Evolutionary conservation across 2,113 vertebrate genomes (phyloP).

Genomic region (Peromyscus polionotus): DNA sequence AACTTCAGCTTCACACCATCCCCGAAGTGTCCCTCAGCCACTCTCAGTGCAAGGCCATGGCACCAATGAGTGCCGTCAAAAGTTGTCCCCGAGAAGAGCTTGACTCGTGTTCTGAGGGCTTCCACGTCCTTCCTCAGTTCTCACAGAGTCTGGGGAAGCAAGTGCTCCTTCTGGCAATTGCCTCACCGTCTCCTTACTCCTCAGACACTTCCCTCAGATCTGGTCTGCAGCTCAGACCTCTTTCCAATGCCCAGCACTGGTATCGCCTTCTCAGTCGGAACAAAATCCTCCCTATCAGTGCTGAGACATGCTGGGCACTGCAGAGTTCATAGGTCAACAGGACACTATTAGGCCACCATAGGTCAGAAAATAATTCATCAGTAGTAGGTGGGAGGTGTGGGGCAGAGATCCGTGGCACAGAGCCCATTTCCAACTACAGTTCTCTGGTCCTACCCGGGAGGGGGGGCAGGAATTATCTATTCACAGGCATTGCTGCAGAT

Average conservation of each 20-base stretch:
- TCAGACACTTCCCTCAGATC: background rate
- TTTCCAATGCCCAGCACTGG: too few species aligned
- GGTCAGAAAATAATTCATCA: background rate
- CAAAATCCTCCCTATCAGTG: background rate
- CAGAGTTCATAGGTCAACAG: background rate
- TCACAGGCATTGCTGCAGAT: background rate
- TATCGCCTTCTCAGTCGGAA: background rate
- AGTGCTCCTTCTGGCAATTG: background rate
- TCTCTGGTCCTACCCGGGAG: background rate
- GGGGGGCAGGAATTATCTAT: background rate
- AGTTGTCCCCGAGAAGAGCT: background rate
- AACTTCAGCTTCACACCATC: background rate
- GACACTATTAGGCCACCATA: background rate
- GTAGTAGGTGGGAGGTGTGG: fast-evolving
- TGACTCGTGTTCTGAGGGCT: background rate
- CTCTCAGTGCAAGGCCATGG: background rate
- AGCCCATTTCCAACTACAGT: background rate
- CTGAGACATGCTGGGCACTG: background rate
- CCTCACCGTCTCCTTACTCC: background rate
- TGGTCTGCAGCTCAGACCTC: background rate
- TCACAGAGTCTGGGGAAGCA: background rate
- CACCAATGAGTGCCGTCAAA: background rate
- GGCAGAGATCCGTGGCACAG: background rate
- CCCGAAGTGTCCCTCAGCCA: background rate
- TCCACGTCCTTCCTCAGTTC: too few species aligned